Evolutionary conservation across 1,140 invertebrate genomes (phyloP).

Genomic region (Venturia canescens): DNA sequence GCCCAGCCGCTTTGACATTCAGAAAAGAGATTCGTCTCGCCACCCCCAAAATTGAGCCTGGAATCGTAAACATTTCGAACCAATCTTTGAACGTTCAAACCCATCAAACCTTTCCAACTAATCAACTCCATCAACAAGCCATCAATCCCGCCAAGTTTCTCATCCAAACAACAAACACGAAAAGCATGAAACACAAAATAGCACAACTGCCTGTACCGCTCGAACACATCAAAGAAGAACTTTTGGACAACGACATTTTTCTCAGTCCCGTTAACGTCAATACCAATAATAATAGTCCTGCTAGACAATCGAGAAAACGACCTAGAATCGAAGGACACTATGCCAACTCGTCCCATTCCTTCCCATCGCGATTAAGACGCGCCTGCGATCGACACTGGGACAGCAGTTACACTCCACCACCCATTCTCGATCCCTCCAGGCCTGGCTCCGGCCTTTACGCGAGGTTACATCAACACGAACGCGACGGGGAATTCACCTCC

Average conservation of each 20-base stretch:
- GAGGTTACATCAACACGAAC: slow-evolving; percentile 72
- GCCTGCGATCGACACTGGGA: slow-evolving; percentile 79
- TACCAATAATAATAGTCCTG: slow-evolving; percentile 74
- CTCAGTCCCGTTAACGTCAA: slow-evolving; percentile 84
- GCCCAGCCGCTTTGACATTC: slow-evolving; percentile 69
- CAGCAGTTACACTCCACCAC: slow-evolving; percentile 92
- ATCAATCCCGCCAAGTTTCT: slow-evolving; percentile 74
- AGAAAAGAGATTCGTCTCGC: slow-evolving; percentile 71
- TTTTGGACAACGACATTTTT: slow-evolving; percentile 83
- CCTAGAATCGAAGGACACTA: slow-evolving; percentile 80
- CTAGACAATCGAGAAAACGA: slow-evolving; percentile 80
- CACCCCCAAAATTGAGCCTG: slow-evolving; percentile 67
- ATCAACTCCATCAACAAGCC: slow-evolving; percentile 57
- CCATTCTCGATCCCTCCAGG: slow-evolving; percentile 93
- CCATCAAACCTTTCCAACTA: slow-evolving; percentile 62
- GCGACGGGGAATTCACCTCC: slow-evolving; percentile 73
- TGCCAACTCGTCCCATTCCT: slow-evolving; percentile 74
- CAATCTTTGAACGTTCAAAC: slow-evolving; percentile 54
- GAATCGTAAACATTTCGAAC: slow-evolving; percentile 60
- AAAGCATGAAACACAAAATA: slow-evolving; percentile 69
- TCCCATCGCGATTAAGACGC: slow-evolving; percentile 79
- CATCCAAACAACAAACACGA: slow-evolving; percentile 66
- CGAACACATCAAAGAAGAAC: slow-evolving; percentile 79
- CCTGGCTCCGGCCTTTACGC: slow-evolving; percentile 91
- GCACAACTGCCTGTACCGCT: slow-evolving; percentile 69